These are phyloP conservation scores for Drosophila sechellia DNA, from an alignment of 1,140 invertebrate species.

Conservation along the genomic window DNA sequence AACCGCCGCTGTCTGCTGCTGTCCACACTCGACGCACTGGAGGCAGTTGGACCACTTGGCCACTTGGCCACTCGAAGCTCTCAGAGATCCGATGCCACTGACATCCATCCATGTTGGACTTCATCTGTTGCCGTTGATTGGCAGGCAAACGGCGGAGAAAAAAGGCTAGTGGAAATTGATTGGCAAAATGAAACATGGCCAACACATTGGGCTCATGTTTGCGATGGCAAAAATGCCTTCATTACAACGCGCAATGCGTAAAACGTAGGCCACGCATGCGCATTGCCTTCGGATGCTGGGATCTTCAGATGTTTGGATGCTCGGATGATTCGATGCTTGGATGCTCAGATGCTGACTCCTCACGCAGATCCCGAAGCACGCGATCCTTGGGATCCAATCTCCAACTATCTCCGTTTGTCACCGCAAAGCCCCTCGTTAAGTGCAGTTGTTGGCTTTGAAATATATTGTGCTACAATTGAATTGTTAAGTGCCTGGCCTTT, in stretches of 20 bases:
- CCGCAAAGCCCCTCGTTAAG: conserved; percentile 70
- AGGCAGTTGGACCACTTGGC: not conserved
- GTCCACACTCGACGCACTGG: conserved; percentile 64
- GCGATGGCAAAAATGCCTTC: conserved; percentile 80
- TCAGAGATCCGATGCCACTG: conserved; percentile 14
- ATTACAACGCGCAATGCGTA: conserved; percentile 77
- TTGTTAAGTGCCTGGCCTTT: conserved; percentile 69
- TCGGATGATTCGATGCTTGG: not conserved
- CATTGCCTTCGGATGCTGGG: conserved; percentile 34
- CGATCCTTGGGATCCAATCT: conserved; percentile 30
- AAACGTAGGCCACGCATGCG: conserved; percentile 76
- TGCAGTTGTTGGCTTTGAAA: conserved; percentile 66
- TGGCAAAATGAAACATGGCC: conserved; percentile 78
- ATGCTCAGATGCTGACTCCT: conserved; percentile 27
- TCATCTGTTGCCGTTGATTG: conserved; percentile 75
- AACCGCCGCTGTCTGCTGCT: conserved; percentile 65
- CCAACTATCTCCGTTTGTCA: conserved; percentile 63
- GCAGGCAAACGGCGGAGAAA: conserved; percentile 54
- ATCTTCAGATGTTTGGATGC: not conserved
- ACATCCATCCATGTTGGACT: conserved; percentile 59
- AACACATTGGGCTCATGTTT: conserved; percentile 56
- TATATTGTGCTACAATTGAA: conserved; percentile 74
- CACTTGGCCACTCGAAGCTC: not conserved
- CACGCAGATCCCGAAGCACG: conserved; percentile 58
- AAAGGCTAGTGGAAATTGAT: conserved; percentile 62